Base-by-base conservation (phyloP, 2,888 invertebrate genomes). In the Drosophila parthenogenetica region DNA sequence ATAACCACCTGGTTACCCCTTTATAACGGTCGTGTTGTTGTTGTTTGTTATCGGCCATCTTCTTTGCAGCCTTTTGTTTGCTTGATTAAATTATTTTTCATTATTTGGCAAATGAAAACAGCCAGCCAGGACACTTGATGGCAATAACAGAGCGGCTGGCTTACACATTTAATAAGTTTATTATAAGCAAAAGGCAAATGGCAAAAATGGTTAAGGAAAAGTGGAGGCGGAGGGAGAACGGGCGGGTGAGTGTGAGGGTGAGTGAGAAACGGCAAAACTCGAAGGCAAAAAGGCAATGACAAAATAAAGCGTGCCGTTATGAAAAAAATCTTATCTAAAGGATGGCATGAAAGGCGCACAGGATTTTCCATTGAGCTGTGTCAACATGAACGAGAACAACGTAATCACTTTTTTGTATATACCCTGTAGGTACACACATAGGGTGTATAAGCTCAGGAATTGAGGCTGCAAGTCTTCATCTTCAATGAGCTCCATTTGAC, bases 21-120 rank as follows among this genome's bases (percentile, higher is more conserved):
- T 69, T 35, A 35, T 13, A 13, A 4, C 1, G 35, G 3, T 2
- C 13, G 0, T 13, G 35, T 35, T 35, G 35, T 11, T 32, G 32
- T 35, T 35, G 35, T 35, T 77, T 65, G 60, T 61, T 64, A 58
- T 59, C 46, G 54, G 29, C 37, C 25, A 19, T 58, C 42, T 43
- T 35, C 49, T 59, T 3, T 35, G 46, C 17, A 16, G 46, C 19
- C 79, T 55, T 89, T 88, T 89, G 90, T 86, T 75, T 70, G 80
- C 90, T 87, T 85, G 85, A 89, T 85, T 85, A 89, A 89, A 85
- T 85, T 89, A 85, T 86, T 85, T 85, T 85, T 89, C 85, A 88
- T 85, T 89, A 88, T 88, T 88, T 83, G 84, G 62, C 81, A 76
- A 90, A 78, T 79, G 74, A 89, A 74, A 79, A 71, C 53, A 40